Conservation (phyloP, 2,888 invertebrate genomes). For the Spisula solida region DNA sequence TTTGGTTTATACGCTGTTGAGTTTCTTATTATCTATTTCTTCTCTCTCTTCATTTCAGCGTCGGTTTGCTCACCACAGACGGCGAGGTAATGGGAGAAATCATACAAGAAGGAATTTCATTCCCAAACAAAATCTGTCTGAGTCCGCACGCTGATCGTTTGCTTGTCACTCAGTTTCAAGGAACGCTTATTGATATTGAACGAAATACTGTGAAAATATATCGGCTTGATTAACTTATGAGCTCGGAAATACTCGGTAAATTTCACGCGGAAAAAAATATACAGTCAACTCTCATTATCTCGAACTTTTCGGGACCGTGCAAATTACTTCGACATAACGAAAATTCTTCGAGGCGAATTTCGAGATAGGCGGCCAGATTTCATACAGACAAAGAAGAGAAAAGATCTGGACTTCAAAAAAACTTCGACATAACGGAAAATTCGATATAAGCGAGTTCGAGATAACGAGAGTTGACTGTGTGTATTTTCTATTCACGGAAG, state of each 20-base stretch:
- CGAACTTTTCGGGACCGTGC: too few relatives aligned
- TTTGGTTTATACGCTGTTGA: too few relatives aligned
- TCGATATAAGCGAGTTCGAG: too few relatives aligned
- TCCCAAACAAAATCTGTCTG: constrained; percentile 73
- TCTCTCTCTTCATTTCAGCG: constrained; percentile 51
- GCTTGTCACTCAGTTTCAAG: constrained; percentile 73
- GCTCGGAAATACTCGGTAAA: background rate
- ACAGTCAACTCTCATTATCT: too few relatives aligned
- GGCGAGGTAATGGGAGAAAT: constrained; percentile 72
- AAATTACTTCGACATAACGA: too few relatives aligned
- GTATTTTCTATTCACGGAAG: background rate
- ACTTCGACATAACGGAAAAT: too few relatives aligned
- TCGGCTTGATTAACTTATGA: constrained; percentile 56
- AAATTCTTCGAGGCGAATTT: too few relatives aligned
- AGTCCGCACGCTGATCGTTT: constrained; percentile 71
- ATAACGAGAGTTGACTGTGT: too few relatives aligned
- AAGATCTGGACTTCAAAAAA: too few relatives aligned
- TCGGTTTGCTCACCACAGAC: constrained; percentile 71
- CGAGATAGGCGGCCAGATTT: too few relatives aligned
- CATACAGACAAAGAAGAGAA: too few relatives aligned
- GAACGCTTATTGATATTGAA: constrained; percentile 72
- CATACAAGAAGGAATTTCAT: constrained; percentile 72
- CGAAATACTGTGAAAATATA: constrained; percentile 75
- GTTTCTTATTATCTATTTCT: too few relatives aligned
- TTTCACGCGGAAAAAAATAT: background rate